A percentile compares a stretch with the other conserved stretches of the same genome.
Evolutionary conservation across 1,140 invertebrate genomes (phyloP).

Genomic region (Pentalonia nigronervosa): DNA sequence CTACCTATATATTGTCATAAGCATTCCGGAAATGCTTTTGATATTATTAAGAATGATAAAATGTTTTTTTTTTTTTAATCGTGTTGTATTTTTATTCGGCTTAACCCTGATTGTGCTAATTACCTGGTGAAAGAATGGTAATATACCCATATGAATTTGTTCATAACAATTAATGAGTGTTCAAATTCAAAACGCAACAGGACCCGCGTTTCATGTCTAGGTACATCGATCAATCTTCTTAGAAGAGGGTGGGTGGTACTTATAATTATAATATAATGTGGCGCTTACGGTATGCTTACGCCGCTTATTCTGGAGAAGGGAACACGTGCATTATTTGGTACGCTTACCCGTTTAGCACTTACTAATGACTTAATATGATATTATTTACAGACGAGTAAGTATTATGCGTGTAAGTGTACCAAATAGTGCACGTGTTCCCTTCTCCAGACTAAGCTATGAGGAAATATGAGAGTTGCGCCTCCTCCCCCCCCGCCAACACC

Average conservation of each 20-base stretch:
- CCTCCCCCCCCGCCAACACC: too few species aligned
- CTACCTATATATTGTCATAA: not conserved
- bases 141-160: not conserved
- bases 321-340: not conserved
- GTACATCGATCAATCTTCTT: not conserved
- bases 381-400: too few species aligned
- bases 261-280: not conserved
- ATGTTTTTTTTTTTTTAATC: too few species aligned
- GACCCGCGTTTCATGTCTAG: not conserved
- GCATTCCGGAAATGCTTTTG: not conserved
- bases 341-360: not conserved
- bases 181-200: not conserved
- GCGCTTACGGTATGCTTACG: not conserved
- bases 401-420: too few species aligned
- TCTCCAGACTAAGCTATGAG: too few species aligned
- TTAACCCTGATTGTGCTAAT: not conserved
- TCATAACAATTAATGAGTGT: not conserved
- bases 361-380: not conserved
- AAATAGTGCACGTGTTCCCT: too few species aligned
- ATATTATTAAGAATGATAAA: not conserved
- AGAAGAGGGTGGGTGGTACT: not conserved
- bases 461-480: too few species aligned
- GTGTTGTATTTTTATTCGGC: too few species aligned
- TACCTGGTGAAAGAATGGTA: not conserved
- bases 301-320: not conserved